A percentile compares a stretch with the other conserved stretches of the same genome.
phyloP scores from a whole-genome alignment of 1,140 invertebrate species.

The Ganaspis sp. region DNA sequence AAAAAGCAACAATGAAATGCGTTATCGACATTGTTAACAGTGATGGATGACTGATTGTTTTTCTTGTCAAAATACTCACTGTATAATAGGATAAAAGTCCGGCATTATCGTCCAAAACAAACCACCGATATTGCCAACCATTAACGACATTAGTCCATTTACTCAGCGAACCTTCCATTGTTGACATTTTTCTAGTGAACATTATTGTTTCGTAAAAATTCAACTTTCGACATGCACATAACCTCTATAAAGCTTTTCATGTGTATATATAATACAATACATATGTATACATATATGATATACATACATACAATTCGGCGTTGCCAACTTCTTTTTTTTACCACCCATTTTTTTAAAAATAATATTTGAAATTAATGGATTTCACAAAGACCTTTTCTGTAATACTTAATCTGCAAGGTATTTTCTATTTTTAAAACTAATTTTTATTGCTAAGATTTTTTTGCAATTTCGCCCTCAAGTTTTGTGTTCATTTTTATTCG shows the following conservation, averaged over 20 bases:
- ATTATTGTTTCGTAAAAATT: slow-evolving; percentile 7
- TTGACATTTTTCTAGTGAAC: slow-evolving; percentile 69
- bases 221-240: slow-evolving; percentile 9
- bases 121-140: slow-evolving; percentile 99
- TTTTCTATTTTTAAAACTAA: too few relatives aligned
- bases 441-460: too few relatives aligned
- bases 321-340: not conserved
- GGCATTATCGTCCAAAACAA: slow-evolving; percentile 97
- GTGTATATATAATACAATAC: not conserved
- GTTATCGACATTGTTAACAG: not conserved
- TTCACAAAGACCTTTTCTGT: too few relatives aligned
- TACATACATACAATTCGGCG: not conserved
- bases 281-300: not conserved
- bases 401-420: too few relatives aligned
- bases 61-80: slow-evolving; percentile 79
- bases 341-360: too few relatives aligned
- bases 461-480: too few relatives aligned
- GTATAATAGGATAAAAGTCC: slow-evolving; percentile 98
- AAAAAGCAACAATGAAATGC: not conserved
- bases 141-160: slow-evolving; percentile 99
- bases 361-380: too few relatives aligned
- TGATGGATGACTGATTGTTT: not conserved
- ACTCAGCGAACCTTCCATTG: slow-evolving; percentile 98
- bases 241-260: not conserved
- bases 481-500: too few relatives aligned